Base-by-base conservation (phyloP, 2,113 vertebrate genomes). In the Atrichornis clamosus region DNA sequence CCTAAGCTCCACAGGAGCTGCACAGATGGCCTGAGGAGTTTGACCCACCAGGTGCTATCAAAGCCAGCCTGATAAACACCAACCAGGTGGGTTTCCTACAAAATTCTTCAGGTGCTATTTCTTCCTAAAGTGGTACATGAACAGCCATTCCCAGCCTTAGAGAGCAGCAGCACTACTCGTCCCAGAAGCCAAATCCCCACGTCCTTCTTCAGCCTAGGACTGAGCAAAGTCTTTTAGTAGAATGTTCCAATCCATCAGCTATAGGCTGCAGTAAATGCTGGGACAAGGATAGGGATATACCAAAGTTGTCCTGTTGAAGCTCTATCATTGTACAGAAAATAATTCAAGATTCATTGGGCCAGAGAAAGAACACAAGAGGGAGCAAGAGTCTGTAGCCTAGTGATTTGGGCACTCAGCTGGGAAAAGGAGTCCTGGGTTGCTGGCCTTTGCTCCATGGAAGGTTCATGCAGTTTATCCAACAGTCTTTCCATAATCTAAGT, bases 351-450 rank as follows among this genome's bases (percentile, higher is more conserved):
- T 91, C 73, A 84, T 59, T 93, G 94, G 94, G 91, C 96, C 56
- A 65, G 94, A 95, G 73, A 94, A 95, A 95, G 96, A 97, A 97
- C 95, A 82, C 52, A 78, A 96, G 95, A 96, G 95, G 96, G 94
- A 97, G 95, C 65, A 95, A 96, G 97, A 93, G 86, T 75, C 91
- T 96, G 72, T 92, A 96, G 94, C 95, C 96, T 95, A 81, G 76
- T 96, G 93, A 94, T 97, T 42, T 91, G 93, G 96, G 87, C 52
- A 81, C 56, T 96, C 76, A 78, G 89, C 41, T 94, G 84, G 86
- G 89, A 87, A 94, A 94, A 84, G 24, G 27, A 90, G 80, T 37
- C 35, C 76, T 68, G 86, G 62, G 91, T 52, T 94, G 77, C 58
- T 65, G 86, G 85, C 55, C 90, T 86, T 84, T 77, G 42, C 63